Conservation (phyloP, 1,140 invertebrate species). For the Linepithema humile region DNA sequence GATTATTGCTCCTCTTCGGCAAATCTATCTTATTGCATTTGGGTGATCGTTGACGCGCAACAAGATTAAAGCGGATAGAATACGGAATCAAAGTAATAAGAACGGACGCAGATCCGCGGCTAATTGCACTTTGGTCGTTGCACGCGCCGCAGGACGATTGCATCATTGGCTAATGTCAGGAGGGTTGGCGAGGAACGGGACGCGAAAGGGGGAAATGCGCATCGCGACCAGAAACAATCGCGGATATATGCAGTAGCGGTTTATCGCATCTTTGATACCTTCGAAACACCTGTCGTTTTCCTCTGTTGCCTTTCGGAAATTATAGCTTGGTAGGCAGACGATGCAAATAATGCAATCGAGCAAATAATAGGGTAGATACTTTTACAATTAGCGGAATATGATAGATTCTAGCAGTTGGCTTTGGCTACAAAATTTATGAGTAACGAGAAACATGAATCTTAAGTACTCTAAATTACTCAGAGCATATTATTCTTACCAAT, state of each 20-base stretch:
- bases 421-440: too few relatives aligned
- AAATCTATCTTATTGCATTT: slow-evolving; percentile 40
- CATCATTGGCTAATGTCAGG: neutral
- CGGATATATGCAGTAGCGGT: neutral
- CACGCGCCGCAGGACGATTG: slow-evolving; percentile 1
- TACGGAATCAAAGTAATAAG: slow-evolving; percentile 31
- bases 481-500: neutral
- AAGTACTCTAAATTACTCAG: neutral
- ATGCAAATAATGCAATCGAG: neutral
- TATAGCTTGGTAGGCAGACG: slow-evolving; percentile 13
- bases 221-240: neutral
- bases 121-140: slow-evolving; percentile 23
- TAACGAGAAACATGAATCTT: too few relatives aligned
- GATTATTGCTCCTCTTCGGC: slow-evolving; percentile 25
- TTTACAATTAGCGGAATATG: neutral
- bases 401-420: neutral
- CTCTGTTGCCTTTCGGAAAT: neutral
- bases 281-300: slow-evolving; percentile 6
- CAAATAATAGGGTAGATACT: neutral
- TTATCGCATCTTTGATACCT: slow-evolving; percentile 25
- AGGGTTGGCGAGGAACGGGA: too few relatives aligned
- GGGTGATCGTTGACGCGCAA: slow-evolving; percentile 33
- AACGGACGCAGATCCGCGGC: neutral
- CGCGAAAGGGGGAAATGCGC: neutral
- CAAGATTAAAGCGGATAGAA: slow-evolving; percentile 38